Conservation (phyloP, 2,113 vertebrate genomes). For the Gallinago media region DNA sequence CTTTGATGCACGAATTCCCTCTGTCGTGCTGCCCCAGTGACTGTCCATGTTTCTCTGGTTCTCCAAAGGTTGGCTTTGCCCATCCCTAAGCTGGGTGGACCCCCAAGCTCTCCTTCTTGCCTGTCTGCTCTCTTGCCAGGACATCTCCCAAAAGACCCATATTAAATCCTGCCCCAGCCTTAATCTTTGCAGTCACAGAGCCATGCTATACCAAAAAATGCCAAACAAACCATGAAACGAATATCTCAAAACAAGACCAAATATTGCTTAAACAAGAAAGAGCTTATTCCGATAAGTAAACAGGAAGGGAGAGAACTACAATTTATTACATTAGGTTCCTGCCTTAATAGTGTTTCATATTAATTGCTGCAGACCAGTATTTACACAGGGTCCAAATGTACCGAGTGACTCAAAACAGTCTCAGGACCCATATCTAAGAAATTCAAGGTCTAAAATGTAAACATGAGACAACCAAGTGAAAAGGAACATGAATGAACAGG, state of each 20-base stretch:
- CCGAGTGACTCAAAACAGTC: neutral
- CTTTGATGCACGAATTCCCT: neutral
- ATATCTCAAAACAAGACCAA: neutral
- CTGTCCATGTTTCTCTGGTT: neutral
- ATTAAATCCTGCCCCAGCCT: neutral
- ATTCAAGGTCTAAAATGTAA: neutral
- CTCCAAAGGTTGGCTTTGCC: neutral
- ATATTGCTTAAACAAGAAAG: neutral
- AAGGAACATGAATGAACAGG: neutral
- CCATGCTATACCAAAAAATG: neutral
- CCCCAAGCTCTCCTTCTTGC: neutral
- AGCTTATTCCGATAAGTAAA: neutral
- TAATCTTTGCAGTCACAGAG: neutral
- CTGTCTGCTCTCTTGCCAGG: neutral
- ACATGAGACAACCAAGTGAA: neutral
- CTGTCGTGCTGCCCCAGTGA: fast-evolving
- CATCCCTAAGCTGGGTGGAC: neutral
- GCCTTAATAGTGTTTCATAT: neutral
- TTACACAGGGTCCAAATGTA: neutral
- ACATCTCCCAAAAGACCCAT: neutral
- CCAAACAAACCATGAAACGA: neutral
- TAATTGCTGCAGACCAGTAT: neutral
- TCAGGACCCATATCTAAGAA: neutral
- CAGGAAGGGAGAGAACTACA: neutral
- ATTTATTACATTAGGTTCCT: neutral